Base-by-base conservation (phyloP, 2,888 invertebrate genomes). In the Helleia helle region DNA sequence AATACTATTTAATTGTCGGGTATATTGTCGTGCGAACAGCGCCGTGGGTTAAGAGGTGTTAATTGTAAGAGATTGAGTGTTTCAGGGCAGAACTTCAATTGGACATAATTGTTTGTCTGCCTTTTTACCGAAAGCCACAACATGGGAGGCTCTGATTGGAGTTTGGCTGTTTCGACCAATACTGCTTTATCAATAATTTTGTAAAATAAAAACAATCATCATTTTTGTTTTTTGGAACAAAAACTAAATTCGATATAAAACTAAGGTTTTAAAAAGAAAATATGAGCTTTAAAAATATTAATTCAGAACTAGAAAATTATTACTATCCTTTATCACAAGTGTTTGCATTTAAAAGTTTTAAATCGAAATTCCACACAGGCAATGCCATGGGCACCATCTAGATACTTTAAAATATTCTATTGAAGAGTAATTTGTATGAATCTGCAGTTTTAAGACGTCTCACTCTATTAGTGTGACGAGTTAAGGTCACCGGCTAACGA, bases 31-130 rank as follows among this genome's bases (percentile, higher is more conserved):
- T 86, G 86, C 77, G 86, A 86, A 80, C 81, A 65, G 37, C 57
- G 55, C 70, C 71, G 55, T 79, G 85, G 85, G 86, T 86, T 85
- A 85, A 85, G 76, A 85, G 84, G 86, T 86, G 86, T 86, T 86
- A 86, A 86, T 85, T 86, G 85, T 73, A 65, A 68, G 79, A 80
- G 86, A 86, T 85, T 86, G 86, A 80, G 81, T 85, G 85, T 84
- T 84, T 79, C 77, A 79, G 81, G 79, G 74, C 77, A 70, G 72
- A 80, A 74, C 72, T 68, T 79, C 73, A 84, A 84, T 84, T 84
- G 81, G 61, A 72, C 69, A 69, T 80, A 84, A 83, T 84, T 83
- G 77, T 70, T 59, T 57, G 61, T 62, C 61, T 58, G 66, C 50
- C 59, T 52, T 59, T 64, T 64, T 64, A 46, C 46, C 40, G 36